These are phyloP conservation scores for Cynopterus brachyotis DNA, from an alignment of 2,113 vertebrate genomes.

Conservation along the genomic window DNA sequence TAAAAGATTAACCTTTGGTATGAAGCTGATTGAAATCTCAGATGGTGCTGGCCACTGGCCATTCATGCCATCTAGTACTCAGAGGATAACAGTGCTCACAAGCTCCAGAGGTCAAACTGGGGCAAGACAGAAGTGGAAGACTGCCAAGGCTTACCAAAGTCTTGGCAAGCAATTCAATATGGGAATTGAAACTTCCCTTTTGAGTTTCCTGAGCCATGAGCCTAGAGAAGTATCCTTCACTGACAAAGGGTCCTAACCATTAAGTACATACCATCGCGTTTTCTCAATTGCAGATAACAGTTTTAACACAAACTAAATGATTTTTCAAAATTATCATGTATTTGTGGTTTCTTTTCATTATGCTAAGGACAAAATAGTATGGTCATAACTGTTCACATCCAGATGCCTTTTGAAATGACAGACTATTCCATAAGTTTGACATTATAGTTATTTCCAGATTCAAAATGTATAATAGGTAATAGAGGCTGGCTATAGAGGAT, in stretches of 20 bases:
- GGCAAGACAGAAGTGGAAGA: neutral
- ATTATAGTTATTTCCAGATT: neutral
- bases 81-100: neutral
- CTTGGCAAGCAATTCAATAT: neutral
- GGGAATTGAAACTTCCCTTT: neutral
- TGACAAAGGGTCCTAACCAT: neutral
- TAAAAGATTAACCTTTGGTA: constrained; percentile 37
- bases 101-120: neutral
- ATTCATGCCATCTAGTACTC: neutral
- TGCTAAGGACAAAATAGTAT: neutral
- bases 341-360: neutral
- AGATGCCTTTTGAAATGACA: neutral
- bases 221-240: neutral
- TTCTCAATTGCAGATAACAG: neutral
- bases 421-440: neutral
- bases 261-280: neutral
- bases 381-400: neutral
- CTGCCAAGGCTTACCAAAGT: constrained; percentile 56
- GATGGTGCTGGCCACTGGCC: neutral
- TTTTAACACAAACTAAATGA: neutral
- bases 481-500: neutral
- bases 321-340: neutral
- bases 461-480: neutral
- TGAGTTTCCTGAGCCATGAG: neutral
- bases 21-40: neutral